Base-by-base conservation (phyloP, 2,888 invertebrate genomes). In the Ennomos quercinarius region DNA sequence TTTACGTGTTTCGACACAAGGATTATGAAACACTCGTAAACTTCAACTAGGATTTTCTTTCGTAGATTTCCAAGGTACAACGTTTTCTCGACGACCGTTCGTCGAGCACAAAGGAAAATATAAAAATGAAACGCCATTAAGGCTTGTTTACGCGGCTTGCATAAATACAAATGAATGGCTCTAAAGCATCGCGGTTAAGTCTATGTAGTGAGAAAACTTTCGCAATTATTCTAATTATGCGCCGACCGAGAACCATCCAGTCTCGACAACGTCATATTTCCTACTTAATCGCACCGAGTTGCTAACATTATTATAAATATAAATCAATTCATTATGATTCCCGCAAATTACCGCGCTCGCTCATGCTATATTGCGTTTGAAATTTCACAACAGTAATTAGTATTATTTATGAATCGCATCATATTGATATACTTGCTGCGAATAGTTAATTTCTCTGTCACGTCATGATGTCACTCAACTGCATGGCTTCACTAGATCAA, bases 211-310 rank as follows among this genome's bases (percentile, higher is more conserved):
- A 70, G 77, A 84, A 90, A 69, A 91, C 80, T 92, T 91, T 88
- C 77, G 89, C 86, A 89, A 90, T 91, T 89, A 91, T 87, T 86
- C 83, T 87, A 87, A 90, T 89, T 89, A 89, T 80, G 85, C 84
- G 80, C 75, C 80, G 83, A 86, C 84, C 79, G 83, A 84, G 83
- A 80, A 83, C 80, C 86, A 83, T 83, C 81, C 80, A 80, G 78
- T 69, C 83, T 76, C 83, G 79, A 80, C 79, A 74, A 73, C 76
- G 78, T 87, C 85, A 89, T 91, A 91, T 89, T 91, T 89, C 79
- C 87, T 86, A 87, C 84, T 91, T 90, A 89, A 87, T 87, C 80
- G 84, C 76, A 69, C 78, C 57, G 80, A 86, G 85, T 85, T 87
- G 79, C 78, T 80, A 78, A 81, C 84, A 80, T 80, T 81, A 82